Base-by-base conservation (phyloP, 2,888 invertebrate genomes). In the Stenichneumon culpator region DNA sequence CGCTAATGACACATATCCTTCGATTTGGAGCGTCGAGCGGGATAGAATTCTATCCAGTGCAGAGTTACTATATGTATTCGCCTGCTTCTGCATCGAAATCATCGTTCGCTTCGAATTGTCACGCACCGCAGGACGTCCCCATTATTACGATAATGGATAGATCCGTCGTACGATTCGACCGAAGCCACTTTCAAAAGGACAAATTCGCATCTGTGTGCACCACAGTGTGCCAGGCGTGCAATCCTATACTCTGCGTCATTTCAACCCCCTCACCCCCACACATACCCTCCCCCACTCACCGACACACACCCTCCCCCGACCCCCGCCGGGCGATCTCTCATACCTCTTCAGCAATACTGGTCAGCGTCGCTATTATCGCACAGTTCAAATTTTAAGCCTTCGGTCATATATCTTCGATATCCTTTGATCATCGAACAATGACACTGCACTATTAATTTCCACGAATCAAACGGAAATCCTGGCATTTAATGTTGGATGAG, bases 1-100 rank as follows among this genome's bases (percentile, higher is more conserved):
- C 80, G 68, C 73, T 84, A 84, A 84, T 81, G 80, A 84, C 80
- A 84, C 80, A 78, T 81, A 73, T 84, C 72, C 77, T 84, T 68
- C 67, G 80, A 65, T 78, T 60, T 39, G 67, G 50, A 22, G 68
- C 68, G 36, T 22, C 16, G 73, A 16, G n/a, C 44, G 39, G 73
- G 39, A 25, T 39, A 19, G 44, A 63, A 47, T 22, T 47, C 44
- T 47, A 11, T 65, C 28, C 60, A 28, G 57, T 52, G 60, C n/a
- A 50, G n/a, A 39, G 65, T 19, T 72, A 19, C n/a, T 73, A n/a
- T 25, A 50, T 60, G 57, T 28, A 50, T 44, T n/a, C 22, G 60
- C 73, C 11, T 22, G 57, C 57, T 57, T 25, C 25, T 68, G 50
- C 68, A 54, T 73, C 57, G 60, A 83, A 84, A 84, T 84, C 78